Conservation (phyloP, 2,797 vertebrate genomes). For the Agapornis canus region DNA sequence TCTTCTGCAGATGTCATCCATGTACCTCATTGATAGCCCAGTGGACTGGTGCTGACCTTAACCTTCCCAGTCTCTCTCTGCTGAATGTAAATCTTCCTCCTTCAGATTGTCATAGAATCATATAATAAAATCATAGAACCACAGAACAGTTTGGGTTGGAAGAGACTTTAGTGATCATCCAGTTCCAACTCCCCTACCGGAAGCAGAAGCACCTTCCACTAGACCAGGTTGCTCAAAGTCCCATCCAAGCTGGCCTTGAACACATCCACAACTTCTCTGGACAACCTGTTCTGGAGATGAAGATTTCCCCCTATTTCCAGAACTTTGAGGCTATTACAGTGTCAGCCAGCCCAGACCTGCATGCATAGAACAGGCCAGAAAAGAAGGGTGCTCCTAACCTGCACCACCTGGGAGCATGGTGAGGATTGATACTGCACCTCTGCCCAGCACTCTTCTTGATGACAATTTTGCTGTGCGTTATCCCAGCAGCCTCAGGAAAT, state of each 20-base stretch:
- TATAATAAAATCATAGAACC: neutral
- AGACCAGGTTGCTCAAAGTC: neutral
- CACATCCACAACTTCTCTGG: neutral
- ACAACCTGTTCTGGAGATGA: neutral
- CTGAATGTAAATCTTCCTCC: neutral
- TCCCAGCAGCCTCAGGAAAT: neutral
- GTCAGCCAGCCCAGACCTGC: neutral
- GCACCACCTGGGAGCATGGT: neutral
- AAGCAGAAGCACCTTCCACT: neutral
- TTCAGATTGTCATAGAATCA: neutral
- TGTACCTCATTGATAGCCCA: neutral
- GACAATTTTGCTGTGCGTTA: neutral
- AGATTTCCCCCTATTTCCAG: neutral
- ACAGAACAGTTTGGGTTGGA: neutral
- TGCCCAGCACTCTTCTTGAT: fast-evolving
- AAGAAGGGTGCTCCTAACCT: neutral
- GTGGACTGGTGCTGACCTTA: neutral
- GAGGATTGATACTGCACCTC: neutral
- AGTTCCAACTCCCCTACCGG: neutral
- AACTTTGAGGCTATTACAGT: neutral
- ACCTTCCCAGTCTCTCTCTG: neutral
- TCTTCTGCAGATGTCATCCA: neutral
- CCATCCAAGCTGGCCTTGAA: neutral
- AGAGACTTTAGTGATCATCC: neutral
- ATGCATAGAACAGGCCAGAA: neutral